A percentile compares a stretch with the other conserved stretches of the same genome.
phyloP scores from a whole-genome alignment of 2,888 invertebrate species.

The Entomobrya multifasciata region DNA sequence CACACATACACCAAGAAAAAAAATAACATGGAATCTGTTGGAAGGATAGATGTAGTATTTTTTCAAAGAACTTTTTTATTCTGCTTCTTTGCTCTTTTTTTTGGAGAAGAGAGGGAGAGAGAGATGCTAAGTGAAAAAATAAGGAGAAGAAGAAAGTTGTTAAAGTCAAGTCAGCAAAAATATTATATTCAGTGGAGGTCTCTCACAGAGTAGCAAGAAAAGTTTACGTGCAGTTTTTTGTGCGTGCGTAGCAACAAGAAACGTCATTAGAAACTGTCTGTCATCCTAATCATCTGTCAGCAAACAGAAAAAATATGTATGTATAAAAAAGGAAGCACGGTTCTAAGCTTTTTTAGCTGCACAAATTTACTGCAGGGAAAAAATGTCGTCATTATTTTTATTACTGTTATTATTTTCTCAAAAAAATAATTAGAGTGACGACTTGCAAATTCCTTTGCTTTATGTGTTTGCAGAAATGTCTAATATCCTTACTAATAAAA shows the following conservation, averaged over 20 bases:
- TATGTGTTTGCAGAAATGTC: too few species aligned
- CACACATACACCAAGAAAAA: neutral
- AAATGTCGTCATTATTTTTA: too few species aligned
- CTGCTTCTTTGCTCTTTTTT: neutral
- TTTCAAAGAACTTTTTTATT: constrained; percentile 24
- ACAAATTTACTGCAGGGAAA: too few species aligned
- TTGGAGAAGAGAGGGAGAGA: neutral
- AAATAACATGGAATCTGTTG: too few species aligned
- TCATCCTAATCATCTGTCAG: constrained; percentile 53
- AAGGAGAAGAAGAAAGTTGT: constrained; percentile 21
- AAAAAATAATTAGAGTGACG: too few species aligned
- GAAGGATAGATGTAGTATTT: neutral
- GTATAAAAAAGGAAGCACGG: too few species aligned
- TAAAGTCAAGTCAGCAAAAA: constrained; percentile 59
- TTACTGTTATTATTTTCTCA: too few species aligned
- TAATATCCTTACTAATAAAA: too few species aligned
- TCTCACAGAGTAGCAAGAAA: neutral
- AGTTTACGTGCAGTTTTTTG: constrained; percentile 34
- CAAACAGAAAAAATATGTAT: neutral
- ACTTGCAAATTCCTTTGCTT: too few species aligned
- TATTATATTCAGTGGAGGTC: neutral
- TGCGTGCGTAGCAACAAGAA: constrained; percentile 29
- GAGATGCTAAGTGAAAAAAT: constrained; percentile 6
- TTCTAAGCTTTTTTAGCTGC: too few species aligned
- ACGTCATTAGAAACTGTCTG: constrained; percentile 58